These are phyloP conservation scores for Amblyopsis hoosieri DNA, from an alignment of 2,797 vertebrate genomes.

Conservation along the genomic window DNA sequence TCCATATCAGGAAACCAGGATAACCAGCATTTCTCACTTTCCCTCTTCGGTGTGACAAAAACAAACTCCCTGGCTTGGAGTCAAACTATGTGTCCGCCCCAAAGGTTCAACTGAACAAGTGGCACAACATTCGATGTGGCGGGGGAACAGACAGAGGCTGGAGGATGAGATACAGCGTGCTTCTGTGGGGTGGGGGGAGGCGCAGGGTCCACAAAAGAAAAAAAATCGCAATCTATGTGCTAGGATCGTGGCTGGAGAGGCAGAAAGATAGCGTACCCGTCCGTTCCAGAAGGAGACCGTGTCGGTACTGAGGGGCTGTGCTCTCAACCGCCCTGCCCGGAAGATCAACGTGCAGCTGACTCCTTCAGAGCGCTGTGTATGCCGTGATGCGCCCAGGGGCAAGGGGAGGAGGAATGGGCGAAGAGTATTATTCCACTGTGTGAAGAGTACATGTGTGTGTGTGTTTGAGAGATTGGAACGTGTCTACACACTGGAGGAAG, in stretches of 20 bases:
- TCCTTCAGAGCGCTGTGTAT: conserved; percentile 70
- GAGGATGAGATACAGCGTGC: no score
- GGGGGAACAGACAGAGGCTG: neutral
- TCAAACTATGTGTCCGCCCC: conserved; percentile 9
- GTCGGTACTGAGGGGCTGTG: conserved; percentile 48
- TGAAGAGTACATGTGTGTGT: neutral
- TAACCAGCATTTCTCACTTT: conserved; percentile 37
- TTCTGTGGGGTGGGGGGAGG: neutral
- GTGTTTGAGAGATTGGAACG: neutral
- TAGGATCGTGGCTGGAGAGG: neutral
- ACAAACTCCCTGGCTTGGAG: neutral
- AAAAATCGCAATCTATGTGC: no score
- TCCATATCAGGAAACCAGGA: conserved; percentile 40
- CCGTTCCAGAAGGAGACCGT: conserved; percentile 43
- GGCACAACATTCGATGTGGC: conserved; percentile 5
- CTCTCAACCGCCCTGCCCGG: conserved; percentile 51
- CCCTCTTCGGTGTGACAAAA: conserved; percentile 2
- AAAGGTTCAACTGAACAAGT: conserved; percentile 13
- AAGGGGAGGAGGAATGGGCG: conserved; percentile 8
- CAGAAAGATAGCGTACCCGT: conserved; percentile 32
- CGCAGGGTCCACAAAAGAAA: no score
- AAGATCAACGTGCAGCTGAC: conserved; percentile 69
- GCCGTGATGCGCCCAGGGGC: conserved; percentile 70
- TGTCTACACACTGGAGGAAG: neutral
- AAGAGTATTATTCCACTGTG: conserved; percentile 14